phyloP scores from a whole-genome alignment of 2,888 invertebrate species.

The Drosophila algonquin region DNA sequence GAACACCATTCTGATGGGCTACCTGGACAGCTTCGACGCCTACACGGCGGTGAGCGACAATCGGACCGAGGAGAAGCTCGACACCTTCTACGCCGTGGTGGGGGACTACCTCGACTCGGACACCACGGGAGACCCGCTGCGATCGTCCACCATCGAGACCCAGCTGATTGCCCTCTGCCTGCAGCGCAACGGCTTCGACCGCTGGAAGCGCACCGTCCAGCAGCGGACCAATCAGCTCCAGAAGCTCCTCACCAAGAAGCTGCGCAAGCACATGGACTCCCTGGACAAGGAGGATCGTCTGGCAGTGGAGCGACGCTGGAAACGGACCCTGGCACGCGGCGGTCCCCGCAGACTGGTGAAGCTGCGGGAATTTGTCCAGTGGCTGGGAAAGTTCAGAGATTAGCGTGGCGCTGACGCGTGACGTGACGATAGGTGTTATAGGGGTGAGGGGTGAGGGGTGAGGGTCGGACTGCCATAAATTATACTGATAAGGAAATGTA shows the following conservation, averaged over 20 bases:
- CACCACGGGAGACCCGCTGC: slow-evolving; percentile 46
- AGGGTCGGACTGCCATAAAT: not conserved
- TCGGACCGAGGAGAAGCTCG: slow-evolving; percentile 44
- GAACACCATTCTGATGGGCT: slow-evolving; percentile 45
- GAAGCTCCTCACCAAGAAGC: slow-evolving; percentile 48
- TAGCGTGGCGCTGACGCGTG: slow-evolving; percentile 1
- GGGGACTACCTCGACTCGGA: slow-evolving; percentile 53
- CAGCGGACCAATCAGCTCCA: slow-evolving; percentile 46
- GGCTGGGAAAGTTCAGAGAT: slow-evolving; percentile 49
- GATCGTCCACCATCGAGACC: slow-evolving; percentile 47
- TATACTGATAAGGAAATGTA: slow-evolving; percentile 15
- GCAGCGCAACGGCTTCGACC: slow-evolving; percentile 65
- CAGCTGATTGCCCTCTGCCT: slow-evolving; percentile 63
- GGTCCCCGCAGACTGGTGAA: slow-evolving; percentile 52
- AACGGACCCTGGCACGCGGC: slow-evolving; percentile 35
- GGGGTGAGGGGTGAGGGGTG: not conserved
- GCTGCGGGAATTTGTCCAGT: slow-evolving; percentile 54
- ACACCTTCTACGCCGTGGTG: slow-evolving; percentile 53
- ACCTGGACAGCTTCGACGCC: slow-evolving; percentile 49
- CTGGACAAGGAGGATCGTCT: slow-evolving; percentile 57
- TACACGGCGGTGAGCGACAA: slow-evolving; percentile 43
- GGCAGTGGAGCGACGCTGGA: slow-evolving; percentile 48
- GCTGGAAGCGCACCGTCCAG: slow-evolving; percentile 68
- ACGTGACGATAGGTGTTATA: too few relatives aligned
- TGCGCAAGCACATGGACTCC: slow-evolving; percentile 34